Percentiles rank a stretch among this genome's conserved stretches.
Conservation (phyloP, 2,113 vertebrate species). For the Paradisaea rubra region DNA sequence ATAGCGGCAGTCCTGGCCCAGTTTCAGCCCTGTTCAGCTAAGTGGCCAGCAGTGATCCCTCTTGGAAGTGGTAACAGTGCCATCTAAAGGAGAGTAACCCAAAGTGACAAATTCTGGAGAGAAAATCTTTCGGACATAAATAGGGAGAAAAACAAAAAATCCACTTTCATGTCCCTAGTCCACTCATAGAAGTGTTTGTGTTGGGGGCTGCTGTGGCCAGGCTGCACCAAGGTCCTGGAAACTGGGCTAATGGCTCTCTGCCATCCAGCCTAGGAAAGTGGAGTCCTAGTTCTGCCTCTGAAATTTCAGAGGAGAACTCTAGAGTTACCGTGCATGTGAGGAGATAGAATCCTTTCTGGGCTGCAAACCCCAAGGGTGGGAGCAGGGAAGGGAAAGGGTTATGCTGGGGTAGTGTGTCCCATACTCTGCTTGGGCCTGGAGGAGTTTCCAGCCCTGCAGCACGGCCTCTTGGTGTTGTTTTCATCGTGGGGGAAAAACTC, state of each 20-base stretch:
- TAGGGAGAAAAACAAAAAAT: not conserved
- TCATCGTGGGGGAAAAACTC: not conserved
- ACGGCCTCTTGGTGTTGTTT: fast-evolving
- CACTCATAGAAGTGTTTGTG: not conserved
- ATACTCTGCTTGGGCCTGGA: not conserved
- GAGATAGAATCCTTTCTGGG: not conserved
- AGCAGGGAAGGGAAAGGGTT: not conserved
- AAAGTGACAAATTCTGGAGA: not conserved
- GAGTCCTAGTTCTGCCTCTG: not conserved
- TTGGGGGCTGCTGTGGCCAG: not conserved
- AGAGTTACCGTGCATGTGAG: not conserved
- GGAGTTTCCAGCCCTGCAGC: not conserved
- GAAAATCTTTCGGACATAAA: not conserved
- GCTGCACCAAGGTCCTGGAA: not conserved
- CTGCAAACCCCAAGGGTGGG: not conserved
- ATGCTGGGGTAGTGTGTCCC: not conserved
- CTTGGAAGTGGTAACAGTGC: slow-evolving; percentile 37
- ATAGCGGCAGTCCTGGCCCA: not conserved
- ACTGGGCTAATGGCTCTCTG: not conserved
- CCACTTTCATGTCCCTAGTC: not conserved
- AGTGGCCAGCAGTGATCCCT: not conserved
- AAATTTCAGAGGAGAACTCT: not conserved
- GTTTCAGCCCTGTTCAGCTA: not conserved
- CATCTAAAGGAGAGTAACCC: slow-evolving; percentile 60
- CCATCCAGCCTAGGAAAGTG: not conserved